phyloP scores from a whole-genome alignment of 2,113 vertebrate genomes.

The Tringa solitaria region DNA sequence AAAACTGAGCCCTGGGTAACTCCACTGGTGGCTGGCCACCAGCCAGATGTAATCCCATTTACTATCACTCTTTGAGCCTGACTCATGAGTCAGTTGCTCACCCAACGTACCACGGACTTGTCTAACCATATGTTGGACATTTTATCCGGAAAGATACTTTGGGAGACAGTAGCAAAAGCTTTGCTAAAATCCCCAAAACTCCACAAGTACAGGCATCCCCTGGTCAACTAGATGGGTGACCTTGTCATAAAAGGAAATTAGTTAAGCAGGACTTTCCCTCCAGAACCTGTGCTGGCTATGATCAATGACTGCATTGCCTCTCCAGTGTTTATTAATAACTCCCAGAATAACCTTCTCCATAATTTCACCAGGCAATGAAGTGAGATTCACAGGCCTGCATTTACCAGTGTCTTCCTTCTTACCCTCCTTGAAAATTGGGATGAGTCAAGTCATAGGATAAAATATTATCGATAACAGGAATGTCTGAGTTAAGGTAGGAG shows the following conservation, averaged over 20 bases:
- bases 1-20: not conserved
- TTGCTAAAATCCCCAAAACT: not conserved
- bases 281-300: fast-evolving
- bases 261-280: not conserved
- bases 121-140: not conserved
- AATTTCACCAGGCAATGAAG: not conserved
- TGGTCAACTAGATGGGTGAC: not conserved
- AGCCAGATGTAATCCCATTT: not conserved
- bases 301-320: not conserved
- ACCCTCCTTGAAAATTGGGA: not conserved
- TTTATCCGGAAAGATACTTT: not conserved
- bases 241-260: not conserved
- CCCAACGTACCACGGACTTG: not conserved
- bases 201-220: not conserved
- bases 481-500: not conserved
- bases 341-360: not conserved
- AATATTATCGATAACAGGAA: not conserved
- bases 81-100: fast-evolving
- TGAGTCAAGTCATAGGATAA: fast-evolving
- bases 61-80: not conserved
- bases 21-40: not conserved
- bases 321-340: not conserved
- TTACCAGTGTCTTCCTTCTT: not conserved
- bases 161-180: not conserved
- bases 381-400: not conserved